Base-by-base conservation (phyloP, 1,140 invertebrate genomes). In the Harpegnathos saltator region DNA sequence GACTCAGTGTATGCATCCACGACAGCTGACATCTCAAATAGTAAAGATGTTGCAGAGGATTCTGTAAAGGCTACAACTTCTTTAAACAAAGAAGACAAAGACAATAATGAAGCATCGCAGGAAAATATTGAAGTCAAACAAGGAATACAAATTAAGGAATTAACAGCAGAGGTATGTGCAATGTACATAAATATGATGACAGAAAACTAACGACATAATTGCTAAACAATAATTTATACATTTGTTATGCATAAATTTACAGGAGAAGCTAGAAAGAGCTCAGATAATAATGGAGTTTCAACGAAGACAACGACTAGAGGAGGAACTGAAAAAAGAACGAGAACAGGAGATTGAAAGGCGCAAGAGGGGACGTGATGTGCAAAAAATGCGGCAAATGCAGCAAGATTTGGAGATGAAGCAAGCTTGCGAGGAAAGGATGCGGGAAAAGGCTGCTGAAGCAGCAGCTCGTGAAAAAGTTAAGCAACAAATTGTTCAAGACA, bases 11-110 rank as follows among this genome's bases (percentile, higher is more conserved):
- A 22, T n/a, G 29, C 54, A 48, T 22, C 59, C 11, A 19, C 58
- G n/a, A 3, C 12, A 95, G 95, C 5, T 98, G 98, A 94, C 96
- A 95, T 74, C 93, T 98, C 12, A 97, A 97, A 98, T 92, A 97
- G 97, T 26, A 89, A 96, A 0, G 94, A 94, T 44, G 97, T 98
- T 71, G 29, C 98, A 86, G 89, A 97, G 44, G 97, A 97, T 89
- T 83, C 97, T 15, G 96, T 96, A 91, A 85, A 91, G 0, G 95
- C 95, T 5, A 94, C 95, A 19, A 94, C 97, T 91, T 98, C 65
- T 15, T 58, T 56, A 26, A 81, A 58, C 38, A 44, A 58, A 33
- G n/a, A 61, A 54, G 74, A 11, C 44, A 9, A 83, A 71, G 12
- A 81, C 19, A 84, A 84, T 63, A 71, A 7, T 5, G 84, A 85